Conservation (phyloP, 1,140 invertebrate genomes). For the Acromyrmex charruanus region DNA sequence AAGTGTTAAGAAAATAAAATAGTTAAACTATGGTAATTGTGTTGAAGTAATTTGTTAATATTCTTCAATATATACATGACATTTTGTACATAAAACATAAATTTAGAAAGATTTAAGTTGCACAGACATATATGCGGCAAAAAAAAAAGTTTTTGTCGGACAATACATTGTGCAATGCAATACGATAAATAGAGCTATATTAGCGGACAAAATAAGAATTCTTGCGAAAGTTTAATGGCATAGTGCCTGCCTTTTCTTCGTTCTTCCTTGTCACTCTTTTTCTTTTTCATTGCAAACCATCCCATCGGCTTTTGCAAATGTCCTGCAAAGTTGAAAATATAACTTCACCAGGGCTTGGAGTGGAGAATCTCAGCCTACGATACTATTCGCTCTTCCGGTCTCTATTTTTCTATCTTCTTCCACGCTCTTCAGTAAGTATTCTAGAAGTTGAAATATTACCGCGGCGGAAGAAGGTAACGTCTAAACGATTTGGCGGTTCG, state of each 20-base stretch:
- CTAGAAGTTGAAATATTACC: constrained; percentile 72
- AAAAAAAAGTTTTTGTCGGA: not conserved
- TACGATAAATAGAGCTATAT: constrained; percentile 45
- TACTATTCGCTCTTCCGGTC: constrained; percentile 46
- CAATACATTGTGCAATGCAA: constrained; percentile 30
- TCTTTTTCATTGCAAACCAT: constrained; percentile 31
- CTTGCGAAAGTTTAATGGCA: constrained; percentile 50
- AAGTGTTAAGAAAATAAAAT: not conserved
- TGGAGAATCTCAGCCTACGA: constrained; percentile 53
- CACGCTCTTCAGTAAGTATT: constrained; percentile 57
- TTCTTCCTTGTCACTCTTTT: not conserved
- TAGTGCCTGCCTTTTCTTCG: constrained; percentile 15
- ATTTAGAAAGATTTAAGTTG: not conserved
- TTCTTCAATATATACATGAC: not conserved
- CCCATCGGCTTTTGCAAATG: constrained; percentile 61
- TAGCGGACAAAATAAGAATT: constrained; percentile 63
- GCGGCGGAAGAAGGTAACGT: constrained; percentile 64
- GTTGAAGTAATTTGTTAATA: not conserved
- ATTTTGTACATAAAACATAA: not conserved
- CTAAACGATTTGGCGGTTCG: constrained; percentile 70
- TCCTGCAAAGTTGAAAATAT: constrained; percentile 64
- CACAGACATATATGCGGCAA: not conserved
- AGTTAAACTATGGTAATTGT: not conserved
- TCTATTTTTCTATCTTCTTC: constrained; percentile 56
- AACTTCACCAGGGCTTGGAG: constrained; percentile 23